Conservation (phyloP, 2,888 invertebrate species). For the Ormyrus pomaceus region DNA sequence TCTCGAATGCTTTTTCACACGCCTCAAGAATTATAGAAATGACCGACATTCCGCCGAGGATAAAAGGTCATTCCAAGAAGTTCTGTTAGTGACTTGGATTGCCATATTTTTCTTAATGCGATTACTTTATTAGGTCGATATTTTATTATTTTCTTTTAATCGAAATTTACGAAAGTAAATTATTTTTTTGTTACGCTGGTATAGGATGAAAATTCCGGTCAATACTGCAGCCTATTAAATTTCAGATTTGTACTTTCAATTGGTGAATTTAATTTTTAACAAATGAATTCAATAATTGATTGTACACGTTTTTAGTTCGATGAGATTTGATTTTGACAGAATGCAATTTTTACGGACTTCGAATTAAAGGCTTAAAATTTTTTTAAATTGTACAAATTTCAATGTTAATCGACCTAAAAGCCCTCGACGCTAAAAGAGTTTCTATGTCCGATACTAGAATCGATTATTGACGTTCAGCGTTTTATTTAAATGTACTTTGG, state of each 20-base stretch:
- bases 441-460: conserved; percentile 40
- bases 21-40: conserved; percentile 39
- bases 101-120: no score
- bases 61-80: conserved; percentile 13
- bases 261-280: no score
- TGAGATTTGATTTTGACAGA: no score
- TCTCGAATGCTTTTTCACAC: conserved; percentile 11
- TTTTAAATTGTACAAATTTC: conserved; percentile 24
- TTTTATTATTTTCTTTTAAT: no score
- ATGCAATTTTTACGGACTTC: background rate
- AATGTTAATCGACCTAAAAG: conserved; percentile 45
- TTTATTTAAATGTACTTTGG: conserved; percentile 31
- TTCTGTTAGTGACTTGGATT: background rate
- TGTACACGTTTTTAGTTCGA: no score
- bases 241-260: no score
- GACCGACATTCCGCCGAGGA: conserved; percentile 12
- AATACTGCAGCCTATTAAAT: no score
- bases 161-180: no score
- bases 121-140: no score
- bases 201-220: no score
- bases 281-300: no score
- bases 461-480: conserved; percentile 23
- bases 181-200: no score
- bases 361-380: background rate
- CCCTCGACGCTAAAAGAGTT: conserved; percentile 44